Conservation (phyloP, 2,888 invertebrate genomes). For the Thecocarcelia acutangulata region DNA sequence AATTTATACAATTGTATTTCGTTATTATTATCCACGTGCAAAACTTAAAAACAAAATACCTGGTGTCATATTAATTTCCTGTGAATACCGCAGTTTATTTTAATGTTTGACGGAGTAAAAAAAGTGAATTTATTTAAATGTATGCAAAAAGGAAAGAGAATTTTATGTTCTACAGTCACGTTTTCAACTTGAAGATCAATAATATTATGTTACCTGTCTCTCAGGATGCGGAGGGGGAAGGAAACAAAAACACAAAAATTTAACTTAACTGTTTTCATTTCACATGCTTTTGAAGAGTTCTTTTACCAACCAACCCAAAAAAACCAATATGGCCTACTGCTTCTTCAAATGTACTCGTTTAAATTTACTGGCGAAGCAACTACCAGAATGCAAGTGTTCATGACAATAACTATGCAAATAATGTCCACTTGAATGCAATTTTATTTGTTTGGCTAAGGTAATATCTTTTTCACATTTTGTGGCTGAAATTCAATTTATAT, state of each 20-base stretch:
- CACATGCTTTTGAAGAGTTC: neutral
- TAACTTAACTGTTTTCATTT: conserved; percentile 7
- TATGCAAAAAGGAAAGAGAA: conserved; percentile 31
- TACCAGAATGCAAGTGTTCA: too few relatives aligned
- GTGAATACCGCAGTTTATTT: neutral
- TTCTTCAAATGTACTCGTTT: neutral
- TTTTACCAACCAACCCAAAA: too few relatives aligned
- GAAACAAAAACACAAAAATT: conserved; percentile 2
- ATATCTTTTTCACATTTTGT: too few relatives aligned
- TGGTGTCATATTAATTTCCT: neutral
- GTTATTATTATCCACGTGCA: too few relatives aligned
- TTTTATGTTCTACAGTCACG: conserved; percentile 41
- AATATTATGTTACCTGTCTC: conserved; percentile 1
- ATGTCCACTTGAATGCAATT: neutral
- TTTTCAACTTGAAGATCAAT: conserved; percentile 22
- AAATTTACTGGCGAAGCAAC: too few relatives aligned
- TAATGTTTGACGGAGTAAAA: neutral
- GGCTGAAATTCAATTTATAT: too few relatives aligned
- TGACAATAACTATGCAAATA: too few relatives aligned
- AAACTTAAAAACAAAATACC: too few relatives aligned
- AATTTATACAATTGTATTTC: too few relatives aligned
- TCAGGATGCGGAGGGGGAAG: too few relatives aligned
- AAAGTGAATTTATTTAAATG: conserved; percentile 13
- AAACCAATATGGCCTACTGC: neutral
- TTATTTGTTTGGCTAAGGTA: conserved; percentile 17